Evolutionary conservation across 2,113 vertebrate genomes (phyloP).

Genomic region (Leiothrix lutea): DNA sequence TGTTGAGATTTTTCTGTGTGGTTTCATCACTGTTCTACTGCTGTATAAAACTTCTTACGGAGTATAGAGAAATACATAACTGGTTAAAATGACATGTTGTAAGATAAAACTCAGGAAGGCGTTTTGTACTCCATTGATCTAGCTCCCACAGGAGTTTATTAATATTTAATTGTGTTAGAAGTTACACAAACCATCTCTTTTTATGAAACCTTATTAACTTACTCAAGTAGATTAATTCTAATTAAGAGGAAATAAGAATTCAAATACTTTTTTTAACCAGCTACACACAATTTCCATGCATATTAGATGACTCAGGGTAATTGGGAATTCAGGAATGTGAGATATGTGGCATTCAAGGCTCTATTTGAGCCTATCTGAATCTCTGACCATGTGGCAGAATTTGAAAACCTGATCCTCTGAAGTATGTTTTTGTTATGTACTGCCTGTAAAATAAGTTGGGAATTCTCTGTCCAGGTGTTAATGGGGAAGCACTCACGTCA

Average conservation of each 20-base stretch:
- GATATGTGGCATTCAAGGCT: not conserved
- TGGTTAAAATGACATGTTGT: not conserved
- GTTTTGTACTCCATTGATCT: conserved; percentile 41
- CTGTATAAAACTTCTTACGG: not conserved
- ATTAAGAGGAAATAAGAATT: conserved; percentile 32
- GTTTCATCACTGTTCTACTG: not conserved
- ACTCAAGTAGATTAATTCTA: conserved; percentile 13
- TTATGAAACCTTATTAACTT: conserved; percentile 17
- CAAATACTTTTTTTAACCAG: not conserved
- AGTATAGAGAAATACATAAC: not conserved
- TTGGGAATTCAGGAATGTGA: conserved; percentile 12
- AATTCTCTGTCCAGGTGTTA: not conserved
- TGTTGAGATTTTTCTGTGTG: not conserved
- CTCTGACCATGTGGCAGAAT: not conserved
- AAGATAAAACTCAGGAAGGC: not conserved
- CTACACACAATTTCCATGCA: not conserved
- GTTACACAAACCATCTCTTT: conserved; percentile 33
- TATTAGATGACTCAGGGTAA: not conserved
- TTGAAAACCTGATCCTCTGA: not conserved
- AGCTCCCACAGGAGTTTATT: conserved; percentile 40
- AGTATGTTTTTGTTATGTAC: not conserved
- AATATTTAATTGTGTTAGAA: conserved; percentile 60
- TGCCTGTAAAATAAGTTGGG: not conserved
- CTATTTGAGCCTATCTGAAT: not conserved
- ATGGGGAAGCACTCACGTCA: not conserved